Percentiles rank a stretch among this genome's conserved stretches.
phyloP scores from a whole-genome alignment of 2,113 vertebrate genomes.

The Toxostoma redivivum region DNA sequence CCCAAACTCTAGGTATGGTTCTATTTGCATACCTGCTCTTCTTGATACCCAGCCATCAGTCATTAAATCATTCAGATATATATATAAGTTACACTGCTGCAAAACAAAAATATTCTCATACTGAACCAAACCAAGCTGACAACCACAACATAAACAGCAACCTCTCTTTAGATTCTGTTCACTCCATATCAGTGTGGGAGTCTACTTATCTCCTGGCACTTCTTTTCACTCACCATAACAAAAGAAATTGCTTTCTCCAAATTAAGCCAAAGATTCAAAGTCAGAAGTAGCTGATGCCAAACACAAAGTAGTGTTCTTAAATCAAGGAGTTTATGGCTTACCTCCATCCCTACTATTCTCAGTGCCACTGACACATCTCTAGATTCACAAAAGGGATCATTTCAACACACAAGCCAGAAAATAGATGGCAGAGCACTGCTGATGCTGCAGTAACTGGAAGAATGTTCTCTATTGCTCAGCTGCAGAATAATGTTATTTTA shows the following conservation, averaged over 20 bases:
- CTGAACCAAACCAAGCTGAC: neutral
- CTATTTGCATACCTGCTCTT: neutral
- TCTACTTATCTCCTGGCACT: neutral
- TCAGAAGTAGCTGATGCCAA: neutral
- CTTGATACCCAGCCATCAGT: neutral
- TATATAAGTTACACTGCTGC: neutral
- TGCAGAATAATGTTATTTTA: slow-evolving; percentile 19
- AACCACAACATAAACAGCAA: neutral
- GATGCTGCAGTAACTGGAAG: neutral
- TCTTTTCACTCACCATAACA: neutral
- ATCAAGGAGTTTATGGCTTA: neutral
- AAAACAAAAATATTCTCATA: neutral
- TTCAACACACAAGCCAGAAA: neutral
- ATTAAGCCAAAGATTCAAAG: neutral
- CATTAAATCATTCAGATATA: neutral
- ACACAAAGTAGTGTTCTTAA: neutral
- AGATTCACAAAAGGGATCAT: neutral
- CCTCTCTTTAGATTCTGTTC: neutral
- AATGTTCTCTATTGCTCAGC: neutral
- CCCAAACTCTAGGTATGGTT: fast-evolving
- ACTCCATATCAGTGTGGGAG: fast-evolving
- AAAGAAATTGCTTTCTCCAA: neutral
- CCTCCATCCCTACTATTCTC: neutral
- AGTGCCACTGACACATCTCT: neutral
- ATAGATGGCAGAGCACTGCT: slow-evolving; percentile 4